A percentile compares a stretch with the other conserved stretches of the same genome.
Evolutionary conservation across 2,888 invertebrate genomes (phyloP).

Genomic region (Polia nebulosa): DNA sequence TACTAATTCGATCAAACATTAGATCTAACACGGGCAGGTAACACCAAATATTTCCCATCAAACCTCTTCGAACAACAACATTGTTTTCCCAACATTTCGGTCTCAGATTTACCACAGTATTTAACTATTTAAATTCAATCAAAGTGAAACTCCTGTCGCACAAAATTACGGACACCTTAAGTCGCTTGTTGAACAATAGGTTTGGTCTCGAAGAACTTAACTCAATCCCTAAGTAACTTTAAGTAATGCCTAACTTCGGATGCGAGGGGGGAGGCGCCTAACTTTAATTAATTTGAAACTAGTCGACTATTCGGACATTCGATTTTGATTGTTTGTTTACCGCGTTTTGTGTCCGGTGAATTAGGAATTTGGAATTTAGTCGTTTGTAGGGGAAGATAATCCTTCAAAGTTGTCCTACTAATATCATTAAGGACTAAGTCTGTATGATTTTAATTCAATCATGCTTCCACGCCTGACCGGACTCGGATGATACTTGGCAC

Average conservation of each 20-base stretch:
- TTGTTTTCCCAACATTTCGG: slow-evolving; percentile 40
- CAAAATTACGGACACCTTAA: slow-evolving; percentile 75
- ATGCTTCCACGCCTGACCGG: too few species aligned
- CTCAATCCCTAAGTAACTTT: slow-evolving; percentile 76
- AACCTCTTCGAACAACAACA: slow-evolving; percentile 3
- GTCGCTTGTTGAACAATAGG: slow-evolving; percentile 78
- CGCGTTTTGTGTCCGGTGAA: slow-evolving; percentile 5
- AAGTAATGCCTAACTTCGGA: slow-evolving; percentile 77
- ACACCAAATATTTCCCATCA: background rate
- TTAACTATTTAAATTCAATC: slow-evolving; percentile 74
- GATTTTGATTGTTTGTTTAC: slow-evolving; percentile 56
- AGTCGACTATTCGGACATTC: slow-evolving; percentile 55
- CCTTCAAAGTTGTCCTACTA: background rate
- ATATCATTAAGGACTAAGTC: background rate
- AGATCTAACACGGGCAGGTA: background rate
- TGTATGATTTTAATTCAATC: background rate
- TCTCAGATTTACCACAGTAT: slow-evolving; percentile 49
- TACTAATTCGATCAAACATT: background rate
- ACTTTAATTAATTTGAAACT: slow-evolving; percentile 81
- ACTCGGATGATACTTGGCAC: too few species aligned
- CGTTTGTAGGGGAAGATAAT: background rate
- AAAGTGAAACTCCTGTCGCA: slow-evolving; percentile 69
- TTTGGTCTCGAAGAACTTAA: slow-evolving; percentile 76
- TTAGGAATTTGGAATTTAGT: background rate
- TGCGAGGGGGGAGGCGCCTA: slow-evolving; percentile 68